Evolutionary conservation across 2,113 vertebrate species (phyloP).

Genomic region (Copsychus sechellarum): DNA sequence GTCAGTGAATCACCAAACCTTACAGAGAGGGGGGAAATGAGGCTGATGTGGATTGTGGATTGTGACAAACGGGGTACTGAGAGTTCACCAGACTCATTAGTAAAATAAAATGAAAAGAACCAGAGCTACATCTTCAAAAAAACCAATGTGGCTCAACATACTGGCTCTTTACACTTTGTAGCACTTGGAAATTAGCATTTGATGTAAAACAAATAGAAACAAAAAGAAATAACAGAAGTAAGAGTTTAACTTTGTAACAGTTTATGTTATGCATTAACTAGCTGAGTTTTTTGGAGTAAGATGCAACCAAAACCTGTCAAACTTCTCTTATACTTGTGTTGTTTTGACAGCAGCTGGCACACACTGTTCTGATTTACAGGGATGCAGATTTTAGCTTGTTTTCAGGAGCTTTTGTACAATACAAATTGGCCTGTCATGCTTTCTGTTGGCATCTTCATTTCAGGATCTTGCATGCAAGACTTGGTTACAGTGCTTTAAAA

Average conservation of each 20-base stretch:
- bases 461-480: neutral
- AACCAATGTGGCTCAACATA: neutral
- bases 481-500: neutral
- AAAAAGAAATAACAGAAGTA: neutral
- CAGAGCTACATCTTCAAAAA: neutral
- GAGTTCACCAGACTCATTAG: neutral
- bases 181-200: neutral
- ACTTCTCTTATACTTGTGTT: neutral
- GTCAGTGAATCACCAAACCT: neutral
- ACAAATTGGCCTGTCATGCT: neutral
- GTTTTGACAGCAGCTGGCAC: neutral
- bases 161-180: neutral
- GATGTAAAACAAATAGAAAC: neutral
- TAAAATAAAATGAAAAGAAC: neutral
- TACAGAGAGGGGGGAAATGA: neutral
- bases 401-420: neutral
- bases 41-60: neutral
- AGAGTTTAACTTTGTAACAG: neutral
- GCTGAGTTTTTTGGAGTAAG: neutral
- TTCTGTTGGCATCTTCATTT: neutral
- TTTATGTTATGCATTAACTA: neutral
- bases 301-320: neutral
- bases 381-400: neutral
- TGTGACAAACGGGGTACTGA: neutral
- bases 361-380: neutral